A percentile compares a stretch with the other conserved stretches of the same genome.
Evolutionary conservation across 2,113 vertebrate species (phyloP).

Genomic region (Aepyceros melampus): DNA sequence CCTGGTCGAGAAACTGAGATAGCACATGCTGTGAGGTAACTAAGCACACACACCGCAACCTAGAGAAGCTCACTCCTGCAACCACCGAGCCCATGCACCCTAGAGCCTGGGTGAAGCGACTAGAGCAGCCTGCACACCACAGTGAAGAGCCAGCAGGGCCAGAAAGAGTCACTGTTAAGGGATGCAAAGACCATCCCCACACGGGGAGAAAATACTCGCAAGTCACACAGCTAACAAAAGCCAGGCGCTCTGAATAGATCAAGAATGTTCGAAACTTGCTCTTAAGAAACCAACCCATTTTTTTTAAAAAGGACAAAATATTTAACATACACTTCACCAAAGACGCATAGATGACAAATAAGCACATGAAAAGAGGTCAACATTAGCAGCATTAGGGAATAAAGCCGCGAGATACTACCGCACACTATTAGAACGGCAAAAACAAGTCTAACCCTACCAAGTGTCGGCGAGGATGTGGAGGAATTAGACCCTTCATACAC

Average conservation of each 20-base stretch:
- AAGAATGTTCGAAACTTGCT: background rate
- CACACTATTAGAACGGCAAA: background rate
- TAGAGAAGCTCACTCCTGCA: background rate
- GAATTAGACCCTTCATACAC: background rate
- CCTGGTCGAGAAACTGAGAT: background rate
- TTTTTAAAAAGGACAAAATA: background rate
- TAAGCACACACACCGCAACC: background rate
- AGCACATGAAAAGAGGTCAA: background rate
- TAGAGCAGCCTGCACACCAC: background rate
- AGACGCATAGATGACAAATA: background rate
- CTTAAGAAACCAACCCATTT: background rate
- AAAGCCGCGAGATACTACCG: background rate
- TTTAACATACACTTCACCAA: background rate
- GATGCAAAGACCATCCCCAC: background rate
- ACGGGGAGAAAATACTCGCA: background rate
- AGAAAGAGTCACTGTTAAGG: background rate
- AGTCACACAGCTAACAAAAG: background rate
- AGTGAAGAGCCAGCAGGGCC: background rate
- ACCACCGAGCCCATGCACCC: accelerated
- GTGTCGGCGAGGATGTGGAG: background rate
- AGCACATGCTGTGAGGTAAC: background rate
- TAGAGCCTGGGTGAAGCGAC: background rate
- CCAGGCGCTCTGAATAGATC: background rate
- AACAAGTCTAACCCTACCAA: background rate
- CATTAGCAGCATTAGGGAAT: background rate